phyloP scores from a whole-genome alignment of 2,888 invertebrate species.

The Coleophora deauratella region DNA sequence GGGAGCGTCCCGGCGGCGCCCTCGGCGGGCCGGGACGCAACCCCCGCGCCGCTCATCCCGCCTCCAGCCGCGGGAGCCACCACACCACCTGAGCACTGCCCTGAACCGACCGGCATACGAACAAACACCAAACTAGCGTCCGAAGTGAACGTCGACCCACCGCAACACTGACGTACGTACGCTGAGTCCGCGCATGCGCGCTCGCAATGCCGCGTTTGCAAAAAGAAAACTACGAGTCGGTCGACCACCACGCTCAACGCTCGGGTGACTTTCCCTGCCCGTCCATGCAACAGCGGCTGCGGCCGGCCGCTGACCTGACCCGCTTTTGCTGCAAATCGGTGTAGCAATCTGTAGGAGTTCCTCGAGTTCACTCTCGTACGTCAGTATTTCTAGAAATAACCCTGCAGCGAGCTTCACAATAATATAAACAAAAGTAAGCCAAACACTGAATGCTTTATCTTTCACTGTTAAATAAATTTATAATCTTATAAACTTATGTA shows the following conservation, averaged over 20 bases:
- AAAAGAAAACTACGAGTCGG: conserved; percentile 53
- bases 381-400: too few relatives aligned
- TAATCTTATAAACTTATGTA: too few relatives aligned
- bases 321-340: conserved; percentile 42
- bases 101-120: conserved; percentile 29
- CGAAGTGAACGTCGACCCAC: conserved; percentile 67
- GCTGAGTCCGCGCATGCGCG: conserved; percentile 55
- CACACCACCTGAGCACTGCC: conserved; percentile 40
- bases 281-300: conserved; percentile 18
- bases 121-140: conserved; percentile 60
- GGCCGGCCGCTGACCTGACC: conserved; percentile 52
- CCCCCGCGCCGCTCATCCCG: conserved; percentile 55
- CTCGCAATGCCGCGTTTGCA: conserved; percentile 42
- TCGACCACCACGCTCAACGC: conserved; percentile 24
- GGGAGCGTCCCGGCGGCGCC: conserved; percentile 32
- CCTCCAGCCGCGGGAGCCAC: conserved; percentile 17
- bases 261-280: conserved; percentile 58
- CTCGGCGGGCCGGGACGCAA: conserved; percentile 49
- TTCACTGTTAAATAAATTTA: too few relatives aligned
- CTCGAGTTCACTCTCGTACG: too few relatives aligned
- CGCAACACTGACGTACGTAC: conserved; percentile 60
- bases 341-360: too few relatives aligned
- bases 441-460: too few relatives aligned
- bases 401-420: too few relatives aligned
- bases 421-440: too few relatives aligned